These are phyloP conservation scores for Drosophila buzzatii DNA, from an alignment of 2,888 invertebrate species.

Conservation along the genomic window DNA sequence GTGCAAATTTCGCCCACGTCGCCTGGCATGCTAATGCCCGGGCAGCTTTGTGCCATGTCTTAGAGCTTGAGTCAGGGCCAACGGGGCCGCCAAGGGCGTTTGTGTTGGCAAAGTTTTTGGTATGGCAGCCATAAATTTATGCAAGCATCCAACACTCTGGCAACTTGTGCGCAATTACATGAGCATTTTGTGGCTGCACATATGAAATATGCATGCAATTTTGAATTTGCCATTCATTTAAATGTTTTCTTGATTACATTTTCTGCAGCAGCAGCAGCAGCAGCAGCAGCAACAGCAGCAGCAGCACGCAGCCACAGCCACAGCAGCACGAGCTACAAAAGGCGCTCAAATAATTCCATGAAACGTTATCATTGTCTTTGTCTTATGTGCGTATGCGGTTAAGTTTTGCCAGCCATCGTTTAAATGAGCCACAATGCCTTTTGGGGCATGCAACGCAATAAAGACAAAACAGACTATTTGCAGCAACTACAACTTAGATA, in stretches of 20 bases:
- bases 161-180: conserved; percentile 69
- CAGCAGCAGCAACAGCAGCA: conserved; percentile 12
- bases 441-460: conserved; percentile 48
- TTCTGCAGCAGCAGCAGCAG: conserved; percentile 33
- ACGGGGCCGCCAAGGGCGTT: too few relatives aligned
- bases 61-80: conserved; percentile 3
- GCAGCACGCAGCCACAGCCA: conserved; percentile 13
- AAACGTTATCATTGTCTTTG: conserved; percentile 69
- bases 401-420: conserved; percentile 55
- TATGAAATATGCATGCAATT: conserved; percentile 79
- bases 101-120: conserved; percentile 48
- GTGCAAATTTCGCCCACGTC: conserved; percentile 66
- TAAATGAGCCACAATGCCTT: conserved; percentile 69
- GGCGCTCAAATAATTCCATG: conserved; percentile 60
- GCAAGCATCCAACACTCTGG: conserved; percentile 51
- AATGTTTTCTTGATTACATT: conserved; percentile 79
- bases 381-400: conserved; percentile 56
- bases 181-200: conserved; percentile 76
- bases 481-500: conserved; percentile 7
- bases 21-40: conserved; percentile 56
- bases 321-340: conserved; percentile 33
- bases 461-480: conserved; percentile 32
- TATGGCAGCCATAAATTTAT: conserved; percentile 65
- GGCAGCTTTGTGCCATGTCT: conserved; percentile 32
- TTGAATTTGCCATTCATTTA: conserved; percentile 78